These are phyloP conservation scores for Drosophila melanogaster DNA, from an alignment of 1,140 invertebrate species.

Conservation along the genomic window DNA sequence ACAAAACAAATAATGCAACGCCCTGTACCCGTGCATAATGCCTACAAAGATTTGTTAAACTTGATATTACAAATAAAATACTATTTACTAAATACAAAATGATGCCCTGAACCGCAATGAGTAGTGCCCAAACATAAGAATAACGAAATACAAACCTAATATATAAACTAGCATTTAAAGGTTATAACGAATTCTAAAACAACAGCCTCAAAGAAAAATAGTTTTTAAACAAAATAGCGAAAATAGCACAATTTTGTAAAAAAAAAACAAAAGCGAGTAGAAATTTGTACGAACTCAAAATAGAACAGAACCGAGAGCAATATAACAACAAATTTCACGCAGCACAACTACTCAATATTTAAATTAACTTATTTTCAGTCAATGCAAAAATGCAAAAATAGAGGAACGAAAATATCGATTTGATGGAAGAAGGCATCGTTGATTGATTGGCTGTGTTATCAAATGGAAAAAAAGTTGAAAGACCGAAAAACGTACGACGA, in stretches of 20 bases:
- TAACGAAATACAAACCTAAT: slow-evolving; percentile 53
- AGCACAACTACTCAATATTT: slow-evolving; percentile 26
- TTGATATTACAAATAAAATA: slow-evolving; percentile 59
- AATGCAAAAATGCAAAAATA: slow-evolving; percentile 16
- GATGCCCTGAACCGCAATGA: slow-evolving; percentile 79
- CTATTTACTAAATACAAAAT: slow-evolving; percentile 77
- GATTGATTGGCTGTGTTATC: slow-evolving; percentile 81
- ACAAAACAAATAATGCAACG: slow-evolving; percentile 68
- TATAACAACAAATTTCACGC: slow-evolving; percentile 26
- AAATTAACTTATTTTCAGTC: slow-evolving; percentile 36
- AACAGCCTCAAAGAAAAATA: slow-evolving; percentile 72
- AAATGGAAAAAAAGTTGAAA: slow-evolving; percentile 21
- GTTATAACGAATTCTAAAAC: slow-evolving; percentile 79
- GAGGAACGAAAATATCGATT: slow-evolving; percentile 16
- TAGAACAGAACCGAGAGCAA: slow-evolving; percentile 28
- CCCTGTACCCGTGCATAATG: slow-evolving; percentile 80
- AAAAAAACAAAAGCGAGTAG: slow-evolving; percentile 32
- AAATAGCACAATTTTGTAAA: slow-evolving; percentile 78
- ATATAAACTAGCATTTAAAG: slow-evolving; percentile 74
- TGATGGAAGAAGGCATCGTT: slow-evolving; percentile 48
- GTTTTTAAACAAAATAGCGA: slow-evolving; percentile 71
- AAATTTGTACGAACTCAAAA: slow-evolving; percentile 50
- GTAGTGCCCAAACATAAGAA: slow-evolving; percentile 75
- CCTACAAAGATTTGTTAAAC: slow-evolving; percentile 73
- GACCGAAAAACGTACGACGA: slow-evolving; percentile 28